phyloP scores from a whole-genome alignment of 2,113 vertebrate genomes.

The Notarius lentiginosus region DNA sequence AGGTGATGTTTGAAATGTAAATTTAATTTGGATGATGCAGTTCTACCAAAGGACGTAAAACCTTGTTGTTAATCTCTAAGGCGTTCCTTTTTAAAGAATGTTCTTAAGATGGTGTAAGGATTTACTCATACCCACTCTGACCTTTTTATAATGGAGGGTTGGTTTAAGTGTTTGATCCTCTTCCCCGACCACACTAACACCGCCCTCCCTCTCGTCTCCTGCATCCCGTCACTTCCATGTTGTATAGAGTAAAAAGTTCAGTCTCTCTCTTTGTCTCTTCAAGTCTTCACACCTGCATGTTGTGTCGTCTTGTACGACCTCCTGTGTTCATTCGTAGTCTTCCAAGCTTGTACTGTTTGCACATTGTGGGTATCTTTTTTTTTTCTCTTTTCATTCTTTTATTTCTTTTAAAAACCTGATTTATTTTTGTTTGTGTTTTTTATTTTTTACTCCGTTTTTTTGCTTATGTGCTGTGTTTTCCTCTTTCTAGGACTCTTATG shows the following conservation, averaged over 20 bases:
- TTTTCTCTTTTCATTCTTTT: slow-evolving; percentile 68
- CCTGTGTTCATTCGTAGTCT: slow-evolving; percentile 54
- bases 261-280: slow-evolving; percentile 8
- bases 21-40: background rate
- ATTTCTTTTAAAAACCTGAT: slow-evolving; percentile 74
- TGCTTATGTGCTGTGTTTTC: slow-evolving; percentile 99
- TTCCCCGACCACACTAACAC: slow-evolving; percentile 41
- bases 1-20: background rate
- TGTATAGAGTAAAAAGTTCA: slow-evolving; percentile 62
- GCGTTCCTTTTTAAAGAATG: background rate
- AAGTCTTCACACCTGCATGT: slow-evolving; percentile 46
- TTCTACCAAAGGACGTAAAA: background rate
- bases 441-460: slow-evolving; percentile 72
- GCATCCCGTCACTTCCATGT: slow-evolving; percentile 45
- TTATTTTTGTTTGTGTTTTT: slow-evolving; percentile 85
- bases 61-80: background rate
- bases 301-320: slow-evolving; percentile 48
- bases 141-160: background rate
- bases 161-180: slow-evolving; percentile 41
- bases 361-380: slow-evolving; percentile 56
- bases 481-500: slow-evolving; percentile 99
- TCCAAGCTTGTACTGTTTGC: slow-evolving; percentile 58
- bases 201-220: slow-evolving; percentile 48
- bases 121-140: background rate
- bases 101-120: background rate